Base-by-base conservation (phyloP, 2,113 vertebrate species). In the Nicator chloris region DNA sequence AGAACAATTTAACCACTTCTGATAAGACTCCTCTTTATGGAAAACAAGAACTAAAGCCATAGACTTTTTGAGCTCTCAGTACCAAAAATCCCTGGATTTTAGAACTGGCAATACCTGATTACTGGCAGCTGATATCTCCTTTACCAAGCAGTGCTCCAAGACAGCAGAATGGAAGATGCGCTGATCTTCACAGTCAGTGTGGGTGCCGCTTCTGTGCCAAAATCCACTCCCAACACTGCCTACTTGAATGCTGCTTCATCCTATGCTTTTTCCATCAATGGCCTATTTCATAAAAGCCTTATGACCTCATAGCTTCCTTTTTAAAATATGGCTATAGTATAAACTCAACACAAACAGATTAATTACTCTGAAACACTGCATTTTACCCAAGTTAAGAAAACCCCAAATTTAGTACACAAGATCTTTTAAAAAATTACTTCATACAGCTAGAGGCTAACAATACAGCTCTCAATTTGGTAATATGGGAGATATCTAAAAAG, bases 211-310 rank as follows among this genome's bases (percentile, higher is more conserved):
- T 88, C 83, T 92, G 37, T 71, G 93, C 66, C 87, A 95, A 87
- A 92, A 86, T 76, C n/a, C 78, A 76, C 40, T 91, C 78, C 88
- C 7, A 1, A 53, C 75, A 45, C 85, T 93, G 78, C 92, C 86
- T 91, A 95, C 85, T 59, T 21, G 72, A 95, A 95, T 75, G 45
- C 92, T 91, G 82, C 50, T 90, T 81, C 85, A 80, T 87, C 71
- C 33, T 82, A 77, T 88, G 77, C n/a, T 59, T 89, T 85, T 83
- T 83, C 54, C 50, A 94, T 91, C 93, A 93, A 93, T 85, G 88
- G 79, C 79, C 82, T 95, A 84, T 79, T 95, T 94, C 94, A 92
- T 88, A 68, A 24, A 90, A 95, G 28, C 42, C 71, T 80, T 69
- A 84, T 94, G 84, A 94, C 44, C 15, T 94, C 82, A 88, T 66